Evolutionary conservation across 2,113 vertebrate genomes (phyloP), one percentile per base, ranked within the genome.

Genomic region (Holacanthus passer): DNA sequence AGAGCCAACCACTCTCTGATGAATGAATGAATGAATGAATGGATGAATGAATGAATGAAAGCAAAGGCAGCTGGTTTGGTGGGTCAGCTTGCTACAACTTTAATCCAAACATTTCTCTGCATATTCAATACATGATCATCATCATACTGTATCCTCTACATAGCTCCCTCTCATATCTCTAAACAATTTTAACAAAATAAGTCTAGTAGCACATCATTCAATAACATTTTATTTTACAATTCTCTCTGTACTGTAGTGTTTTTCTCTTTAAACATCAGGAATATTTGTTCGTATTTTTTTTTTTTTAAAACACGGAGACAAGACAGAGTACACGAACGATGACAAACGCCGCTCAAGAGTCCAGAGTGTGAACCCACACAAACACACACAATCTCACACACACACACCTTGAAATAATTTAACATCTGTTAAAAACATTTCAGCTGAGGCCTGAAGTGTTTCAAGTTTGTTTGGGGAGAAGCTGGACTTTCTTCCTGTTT

Each of bases 51-150:
- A 27, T 59, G 67, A 88, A 75, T 45, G 59, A 88, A 86, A 31
- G 76, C 2, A 1, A 53, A 1, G 13, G 82, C 87, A 39, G 24
- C 81, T 0, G 68, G 66, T 74, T 13, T 92, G 90, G 90, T 92
- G 92, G 87, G 88, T 93, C 91, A 94, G 92, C 92, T 94, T 91
- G 93, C 93, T 94, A 94, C 91, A 94, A 92, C 92, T 94, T 94
- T 93, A 94, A 91, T 94, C 91, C 91, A 91, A 93, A 93, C 84
- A 82, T 88, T 27, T 19, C 89, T 91, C 88, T 87, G 87, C 80
- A 88, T 91, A 70, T 84, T 88, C 73, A 87, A 66, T 79, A 92
- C 74, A 84, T 81, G 73, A 19, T 77, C 71, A 68, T 87, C 85
- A 22, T 76, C 73, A 64, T 56, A 79, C 62, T 11, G 20, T 73